A percentile compares a stretch with the other conserved stretches of the same genome.
These are phyloP conservation scores for Agrochola lota DNA, from an alignment of 2,888 invertebrate genomes.

Conservation along the genomic window DNA sequence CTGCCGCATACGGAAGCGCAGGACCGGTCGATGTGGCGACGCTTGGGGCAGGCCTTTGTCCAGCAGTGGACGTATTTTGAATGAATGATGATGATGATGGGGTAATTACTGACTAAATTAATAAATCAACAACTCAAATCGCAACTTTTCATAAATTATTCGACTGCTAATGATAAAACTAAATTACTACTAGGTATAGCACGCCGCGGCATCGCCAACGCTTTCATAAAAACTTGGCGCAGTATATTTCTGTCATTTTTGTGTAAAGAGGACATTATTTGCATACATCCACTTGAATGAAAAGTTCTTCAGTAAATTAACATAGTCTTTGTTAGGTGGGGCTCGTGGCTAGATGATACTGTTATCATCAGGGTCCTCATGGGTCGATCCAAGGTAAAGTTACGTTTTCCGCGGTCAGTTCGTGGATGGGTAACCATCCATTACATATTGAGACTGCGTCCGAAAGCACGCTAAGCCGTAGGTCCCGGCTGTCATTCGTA, in stretches of 20 bases:
- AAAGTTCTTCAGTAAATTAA: conserved; percentile 32
- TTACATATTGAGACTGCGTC: not conserved
- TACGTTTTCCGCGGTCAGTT: not conserved
- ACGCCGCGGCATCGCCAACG: conserved; percentile 11
- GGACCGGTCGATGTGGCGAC: not conserved
- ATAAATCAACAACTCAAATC: not conserved
- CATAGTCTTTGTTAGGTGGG: not conserved
- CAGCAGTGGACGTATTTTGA: not conserved
- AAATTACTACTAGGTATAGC: conserved; percentile 23
- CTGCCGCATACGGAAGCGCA: not conserved
- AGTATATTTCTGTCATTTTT: conserved; percentile 40
- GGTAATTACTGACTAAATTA: no score
- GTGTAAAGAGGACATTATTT: conserved; percentile 52
- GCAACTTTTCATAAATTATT: not conserved
- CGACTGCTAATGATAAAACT: conserved; percentile 1
- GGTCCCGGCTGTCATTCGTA: not conserved
- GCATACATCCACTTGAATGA: conserved; percentile 37
- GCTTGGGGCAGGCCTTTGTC: not conserved
- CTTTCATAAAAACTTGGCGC: conserved; percentile 47
- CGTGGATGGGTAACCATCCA: not conserved
- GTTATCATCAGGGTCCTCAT: not conserved
- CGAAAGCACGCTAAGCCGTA: not conserved
- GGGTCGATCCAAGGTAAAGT: not conserved
- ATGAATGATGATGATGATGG: not conserved
- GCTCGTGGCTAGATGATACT: not conserved